Conservation (phyloP, 1,140 invertebrate species). For the Cylas formicarius region DNA sequence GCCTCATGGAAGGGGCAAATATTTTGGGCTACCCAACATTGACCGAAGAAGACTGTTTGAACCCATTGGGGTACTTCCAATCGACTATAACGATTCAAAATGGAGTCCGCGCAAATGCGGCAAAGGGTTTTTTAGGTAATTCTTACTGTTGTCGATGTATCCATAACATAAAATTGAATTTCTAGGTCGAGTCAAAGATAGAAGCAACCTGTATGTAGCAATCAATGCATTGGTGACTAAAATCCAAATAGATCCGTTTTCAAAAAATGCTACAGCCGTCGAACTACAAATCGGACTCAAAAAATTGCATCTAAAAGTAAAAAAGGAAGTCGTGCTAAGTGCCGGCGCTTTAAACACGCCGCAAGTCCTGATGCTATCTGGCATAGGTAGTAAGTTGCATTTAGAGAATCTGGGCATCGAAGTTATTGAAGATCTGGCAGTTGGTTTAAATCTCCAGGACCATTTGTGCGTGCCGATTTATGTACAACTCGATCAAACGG, state of each 20-base stretch:
- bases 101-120: constrained; percentile 62
- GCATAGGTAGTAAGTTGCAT: constrained; percentile 62
- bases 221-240: constrained; percentile 45
- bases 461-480: constrained; percentile 34
- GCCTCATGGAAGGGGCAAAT: constrained; percentile 74
- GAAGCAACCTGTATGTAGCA: constrained; percentile 50
- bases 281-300: constrained; percentile 31
- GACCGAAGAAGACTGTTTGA: constrained; percentile 40
- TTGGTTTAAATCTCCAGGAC: constrained; percentile 48
- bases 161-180: no score
- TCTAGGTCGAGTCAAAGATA: constrained; percentile 51
- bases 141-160: no score
- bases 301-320: constrained; percentile 42
- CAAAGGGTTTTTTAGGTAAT: constrained; percentile 68
- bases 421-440: constrained; percentile 36
- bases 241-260: constrained; percentile 36
- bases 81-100: constrained; percentile 43
- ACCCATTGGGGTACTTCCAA: constrained; percentile 47
- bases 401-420: constrained; percentile 43
- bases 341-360: constrained; percentile 54
- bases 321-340: constrained; percentile 57
- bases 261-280: constrained; percentile 25
- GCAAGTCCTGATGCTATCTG: constrained; percentile 63
- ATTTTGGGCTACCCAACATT: constrained; percentile 68
- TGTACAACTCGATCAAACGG: constrained; percentile 13